Conservation (phyloP, 2,888 invertebrate genomes). For the Operophtera brumata region DNA sequence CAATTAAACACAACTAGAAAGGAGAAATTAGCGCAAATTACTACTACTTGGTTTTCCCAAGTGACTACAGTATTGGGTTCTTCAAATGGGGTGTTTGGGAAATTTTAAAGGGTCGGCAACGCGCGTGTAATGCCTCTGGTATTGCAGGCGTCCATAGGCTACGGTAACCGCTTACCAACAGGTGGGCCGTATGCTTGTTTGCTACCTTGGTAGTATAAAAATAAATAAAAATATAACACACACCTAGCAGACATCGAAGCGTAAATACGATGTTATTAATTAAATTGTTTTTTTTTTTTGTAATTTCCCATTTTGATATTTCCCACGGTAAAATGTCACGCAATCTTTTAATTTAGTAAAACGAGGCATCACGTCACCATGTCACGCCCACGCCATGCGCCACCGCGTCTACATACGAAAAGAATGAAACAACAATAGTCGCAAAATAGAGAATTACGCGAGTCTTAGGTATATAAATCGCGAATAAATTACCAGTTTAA, state of each 20-base stretch:
- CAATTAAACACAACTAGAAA: conserved; percentile 4
- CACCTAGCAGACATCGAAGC: conserved; percentile 8
- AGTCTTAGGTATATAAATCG: conserved; percentile 49
- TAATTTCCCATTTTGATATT: conserved; percentile 25
- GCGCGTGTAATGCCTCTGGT: too few species aligned
- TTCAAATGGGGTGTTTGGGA: too few species aligned
- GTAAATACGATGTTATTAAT: not conserved
- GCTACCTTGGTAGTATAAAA: too few species aligned
- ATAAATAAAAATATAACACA: too few species aligned
- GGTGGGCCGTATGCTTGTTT: too few species aligned
- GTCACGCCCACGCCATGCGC: conserved; percentile 42
- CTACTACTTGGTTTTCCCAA: too few species aligned
- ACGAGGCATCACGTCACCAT: conserved; percentile 37
- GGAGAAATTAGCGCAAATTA: conserved; percentile 16
- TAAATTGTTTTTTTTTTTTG: not conserved
- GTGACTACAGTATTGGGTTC: too few species aligned
- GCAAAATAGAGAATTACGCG: conserved; percentile 66
- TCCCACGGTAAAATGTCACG: conserved; percentile 57
- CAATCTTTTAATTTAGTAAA: conserved; percentile 52
- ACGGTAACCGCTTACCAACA: too few species aligned
- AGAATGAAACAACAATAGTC: conserved; percentile 60
- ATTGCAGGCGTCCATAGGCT: too few species aligned
- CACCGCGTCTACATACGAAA: conserved; percentile 40
- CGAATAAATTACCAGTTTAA: conserved; percentile 71
- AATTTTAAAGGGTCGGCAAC: too few species aligned